Percentiles rank a stretch among this genome's conserved stretches.
These are phyloP conservation scores for Oceanites oceanicus DNA, from an alignment of 2,113 vertebrate genomes.

Conservation along the genomic window DNA sequence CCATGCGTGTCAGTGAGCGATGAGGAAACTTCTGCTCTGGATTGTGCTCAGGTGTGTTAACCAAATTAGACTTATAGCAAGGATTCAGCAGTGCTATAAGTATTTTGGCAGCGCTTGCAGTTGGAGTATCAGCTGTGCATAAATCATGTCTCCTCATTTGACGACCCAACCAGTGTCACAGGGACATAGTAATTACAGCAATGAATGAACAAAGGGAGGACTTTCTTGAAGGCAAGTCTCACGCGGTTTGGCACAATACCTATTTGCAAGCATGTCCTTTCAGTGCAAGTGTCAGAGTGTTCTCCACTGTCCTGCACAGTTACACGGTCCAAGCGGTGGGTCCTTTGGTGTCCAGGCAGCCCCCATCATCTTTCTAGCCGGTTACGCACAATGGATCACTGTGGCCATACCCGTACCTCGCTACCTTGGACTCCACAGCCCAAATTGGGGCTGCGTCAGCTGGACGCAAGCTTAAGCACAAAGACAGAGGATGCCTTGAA, in stretches of 20 bases:
- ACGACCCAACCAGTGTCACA: not conserved
- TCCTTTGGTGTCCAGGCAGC: not conserved
- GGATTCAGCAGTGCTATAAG: not conserved
- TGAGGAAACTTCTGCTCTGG: not conserved
- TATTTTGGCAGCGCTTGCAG: not conserved
- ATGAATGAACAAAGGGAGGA: not conserved
- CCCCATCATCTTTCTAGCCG: not conserved
- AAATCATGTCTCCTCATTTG: not conserved
- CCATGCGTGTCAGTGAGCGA: not conserved
- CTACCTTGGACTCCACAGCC: not conserved
- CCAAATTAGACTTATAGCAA: not conserved
- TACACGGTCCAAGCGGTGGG: rapidly evolving
- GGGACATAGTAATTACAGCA: not conserved
- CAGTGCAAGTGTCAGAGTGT: not conserved
- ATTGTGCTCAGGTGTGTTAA: not conserved
- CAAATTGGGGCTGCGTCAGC: rapidly evolving
- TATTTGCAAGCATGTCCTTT: not conserved
- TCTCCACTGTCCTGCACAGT: not conserved
- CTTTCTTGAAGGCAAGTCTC: not conserved
- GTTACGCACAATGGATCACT: not conserved
- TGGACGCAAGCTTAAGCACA: not conserved
- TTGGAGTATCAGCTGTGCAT: not conserved
- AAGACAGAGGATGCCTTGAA: not conserved
- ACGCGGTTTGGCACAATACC: not conserved
- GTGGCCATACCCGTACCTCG: not conserved